A percentile compares a stretch with the other conserved stretches of the same genome.
Conservation (phyloP, 1,140 invertebrate genomes). For the Ridgeia piscesae region DNA sequence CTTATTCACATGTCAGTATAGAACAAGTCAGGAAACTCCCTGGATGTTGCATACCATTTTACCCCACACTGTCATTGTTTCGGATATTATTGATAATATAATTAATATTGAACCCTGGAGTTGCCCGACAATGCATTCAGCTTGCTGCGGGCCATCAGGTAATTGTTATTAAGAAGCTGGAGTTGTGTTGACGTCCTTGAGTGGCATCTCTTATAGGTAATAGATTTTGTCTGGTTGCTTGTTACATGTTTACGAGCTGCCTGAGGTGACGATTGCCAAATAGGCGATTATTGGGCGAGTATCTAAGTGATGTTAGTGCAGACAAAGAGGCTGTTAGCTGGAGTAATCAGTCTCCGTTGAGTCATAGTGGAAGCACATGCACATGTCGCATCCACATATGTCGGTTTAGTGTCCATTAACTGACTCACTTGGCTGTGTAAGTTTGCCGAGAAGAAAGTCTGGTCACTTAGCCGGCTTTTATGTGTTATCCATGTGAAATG, state of each 20-base stretch:
- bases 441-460: no score
- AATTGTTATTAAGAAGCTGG: not conserved
- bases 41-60: no score
- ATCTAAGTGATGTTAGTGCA: not conserved
- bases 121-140: not conserved
- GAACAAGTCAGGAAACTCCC: no score
- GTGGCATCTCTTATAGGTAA: not conserved
- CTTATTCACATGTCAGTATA: no score
- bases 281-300: not conserved
- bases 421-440: no score
- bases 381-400: not conserved
- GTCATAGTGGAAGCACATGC: not conserved
- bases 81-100: no score
- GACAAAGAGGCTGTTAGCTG: not conserved
- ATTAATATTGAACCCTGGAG: not conserved
- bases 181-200: not conserved
- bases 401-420: not conserved
- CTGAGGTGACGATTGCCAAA: not conserved
- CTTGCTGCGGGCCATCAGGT: not conserved
- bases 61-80: no score
- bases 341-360: not conserved
- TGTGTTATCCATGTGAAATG: no score
- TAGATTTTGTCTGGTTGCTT: not conserved
- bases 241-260: not conserved
- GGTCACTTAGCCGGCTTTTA: no score